phyloP scores from a whole-genome alignment of 1,140 invertebrate genomes.

The Phocides pigmalion region DNA sequence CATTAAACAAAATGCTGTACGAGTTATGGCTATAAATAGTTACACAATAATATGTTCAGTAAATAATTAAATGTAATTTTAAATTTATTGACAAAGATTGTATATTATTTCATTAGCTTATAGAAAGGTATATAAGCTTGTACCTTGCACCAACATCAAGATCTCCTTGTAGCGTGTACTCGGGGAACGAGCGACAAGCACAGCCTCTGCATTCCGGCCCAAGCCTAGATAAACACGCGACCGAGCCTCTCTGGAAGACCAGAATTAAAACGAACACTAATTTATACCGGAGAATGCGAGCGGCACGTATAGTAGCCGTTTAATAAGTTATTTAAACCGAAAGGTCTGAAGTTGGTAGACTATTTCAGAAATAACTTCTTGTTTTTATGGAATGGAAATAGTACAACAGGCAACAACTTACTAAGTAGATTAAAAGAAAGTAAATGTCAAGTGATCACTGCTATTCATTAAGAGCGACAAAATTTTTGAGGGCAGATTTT shows the following conservation, averaged over 20 bases:
- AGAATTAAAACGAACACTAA: constrained; percentile 34
- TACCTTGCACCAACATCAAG: constrained; percentile 26
- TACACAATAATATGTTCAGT: no score
- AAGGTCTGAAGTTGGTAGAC: constrained; percentile 2
- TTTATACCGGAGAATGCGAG: constrained; percentile 27
- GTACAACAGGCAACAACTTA: no score
- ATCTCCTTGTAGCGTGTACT: constrained; percentile 38
- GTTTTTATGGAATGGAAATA: no score
- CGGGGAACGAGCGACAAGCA: constrained; percentile 44
- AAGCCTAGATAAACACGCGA: constrained; percentile 60
- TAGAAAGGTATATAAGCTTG: constrained; percentile 5
- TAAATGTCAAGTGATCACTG: no score
- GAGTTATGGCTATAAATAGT: no score
- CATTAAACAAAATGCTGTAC: no score
- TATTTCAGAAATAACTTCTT: neutral
- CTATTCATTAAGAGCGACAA: no score
- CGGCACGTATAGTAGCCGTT: constrained; percentile 15
- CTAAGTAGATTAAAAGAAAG: no score
- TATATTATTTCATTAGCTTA: no score
- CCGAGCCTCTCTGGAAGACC: constrained; percentile 9
- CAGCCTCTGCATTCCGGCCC: constrained; percentile 46
- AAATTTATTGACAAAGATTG: no score
- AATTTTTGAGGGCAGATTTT: no score
- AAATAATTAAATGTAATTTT: no score
- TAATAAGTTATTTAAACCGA: constrained; percentile 28